A percentile compares a stretch with the other conserved stretches of the same genome.
Evolutionary conservation across 2,113 vertebrate species (phyloP).

Genomic region (Mirza zaza): DNA sequence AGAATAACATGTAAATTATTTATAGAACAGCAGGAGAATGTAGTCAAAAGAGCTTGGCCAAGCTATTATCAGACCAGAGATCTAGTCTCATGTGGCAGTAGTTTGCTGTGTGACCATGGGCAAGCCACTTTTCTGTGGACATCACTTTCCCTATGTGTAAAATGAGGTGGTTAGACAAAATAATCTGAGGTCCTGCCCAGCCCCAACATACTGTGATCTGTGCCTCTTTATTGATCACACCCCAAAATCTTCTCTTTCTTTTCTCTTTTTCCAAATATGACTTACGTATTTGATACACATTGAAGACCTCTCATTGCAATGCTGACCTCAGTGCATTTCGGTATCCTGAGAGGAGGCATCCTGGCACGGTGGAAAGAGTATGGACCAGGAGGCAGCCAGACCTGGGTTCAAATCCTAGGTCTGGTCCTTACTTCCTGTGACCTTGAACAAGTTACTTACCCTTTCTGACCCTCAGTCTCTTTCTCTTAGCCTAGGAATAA

Average conservation of each 20-base stretch:
- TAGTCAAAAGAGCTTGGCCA: neutral
- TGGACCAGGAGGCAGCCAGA: neutral
- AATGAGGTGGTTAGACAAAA: neutral
- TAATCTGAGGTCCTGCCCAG: neutral
- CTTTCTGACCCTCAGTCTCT: neutral
- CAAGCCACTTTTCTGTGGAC: neutral
- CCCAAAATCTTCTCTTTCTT: neutral
- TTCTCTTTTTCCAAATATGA: neutral
- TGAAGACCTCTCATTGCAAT: neutral
- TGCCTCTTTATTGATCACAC: neutral
- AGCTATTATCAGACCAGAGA: neutral
- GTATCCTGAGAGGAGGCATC: neutral
- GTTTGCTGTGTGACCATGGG: neutral
- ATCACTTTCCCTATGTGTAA: neutral
- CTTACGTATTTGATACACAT: neutral
- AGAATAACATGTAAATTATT: neutral
- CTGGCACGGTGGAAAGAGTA: neutral
- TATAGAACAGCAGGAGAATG: neutral
- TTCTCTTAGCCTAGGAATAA: constrained; percentile 10
- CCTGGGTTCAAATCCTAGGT: neutral
- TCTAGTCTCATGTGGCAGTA: neutral
- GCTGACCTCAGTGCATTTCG: neutral
- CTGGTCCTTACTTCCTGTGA: neutral
- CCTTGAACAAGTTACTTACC: neutral
- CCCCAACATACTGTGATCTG: neutral